Conservation (phyloP, 2,888 invertebrate species). For the Sesamia inferens region DNA sequence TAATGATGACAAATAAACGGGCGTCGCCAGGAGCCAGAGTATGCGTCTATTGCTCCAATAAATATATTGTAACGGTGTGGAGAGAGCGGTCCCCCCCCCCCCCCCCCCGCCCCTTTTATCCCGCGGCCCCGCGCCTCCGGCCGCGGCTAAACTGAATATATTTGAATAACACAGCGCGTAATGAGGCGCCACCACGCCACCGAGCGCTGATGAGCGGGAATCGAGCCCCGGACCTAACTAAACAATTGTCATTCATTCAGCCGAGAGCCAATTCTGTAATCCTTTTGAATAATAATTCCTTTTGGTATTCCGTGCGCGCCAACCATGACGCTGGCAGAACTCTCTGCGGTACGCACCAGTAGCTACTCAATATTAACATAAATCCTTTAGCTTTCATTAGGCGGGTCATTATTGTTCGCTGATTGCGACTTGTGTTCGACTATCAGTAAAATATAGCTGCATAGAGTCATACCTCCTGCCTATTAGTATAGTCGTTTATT, state of each 20-base stretch:
- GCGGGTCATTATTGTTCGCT: slow-evolving; percentile 29
- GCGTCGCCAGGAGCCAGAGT: slow-evolving; percentile 44
- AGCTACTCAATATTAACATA: slow-evolving; percentile 42
- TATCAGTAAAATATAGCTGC: background rate
- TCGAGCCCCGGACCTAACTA: slow-evolving; percentile 72
- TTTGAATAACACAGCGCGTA: slow-evolving; percentile 79
- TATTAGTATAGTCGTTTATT: background rate
- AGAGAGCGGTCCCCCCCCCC: background rate
- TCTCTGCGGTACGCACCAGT: slow-evolving; percentile 33
- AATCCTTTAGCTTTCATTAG: slow-evolving; percentile 46
- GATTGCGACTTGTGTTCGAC: slow-evolving; percentile 32
- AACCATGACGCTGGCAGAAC: slow-evolving; percentile 38
- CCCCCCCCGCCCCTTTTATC: background rate
- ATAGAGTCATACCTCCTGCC: background rate
- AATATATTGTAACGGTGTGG: slow-evolving; percentile 49
- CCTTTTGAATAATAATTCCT: slow-evolving; percentile 71
- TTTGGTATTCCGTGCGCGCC: slow-evolving; percentile 60
- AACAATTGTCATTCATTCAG: slow-evolving; percentile 77
- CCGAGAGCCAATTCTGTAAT: slow-evolving; percentile 70
- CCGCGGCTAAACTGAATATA: slow-evolving; percentile 76
- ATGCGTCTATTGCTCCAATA: slow-evolving; percentile 50
- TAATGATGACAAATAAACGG: slow-evolving; percentile 60
- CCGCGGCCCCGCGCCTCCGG: slow-evolving; percentile 48
- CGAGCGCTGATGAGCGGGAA: slow-evolving; percentile 74
- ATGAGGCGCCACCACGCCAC: slow-evolving; percentile 73